Percentiles rank a stretch among this genome's conserved stretches.
These are phyloP conservation scores for Penaeus chinensis DNA, from an alignment of 1,140 invertebrate species.

Conservation along the genomic window DNA sequence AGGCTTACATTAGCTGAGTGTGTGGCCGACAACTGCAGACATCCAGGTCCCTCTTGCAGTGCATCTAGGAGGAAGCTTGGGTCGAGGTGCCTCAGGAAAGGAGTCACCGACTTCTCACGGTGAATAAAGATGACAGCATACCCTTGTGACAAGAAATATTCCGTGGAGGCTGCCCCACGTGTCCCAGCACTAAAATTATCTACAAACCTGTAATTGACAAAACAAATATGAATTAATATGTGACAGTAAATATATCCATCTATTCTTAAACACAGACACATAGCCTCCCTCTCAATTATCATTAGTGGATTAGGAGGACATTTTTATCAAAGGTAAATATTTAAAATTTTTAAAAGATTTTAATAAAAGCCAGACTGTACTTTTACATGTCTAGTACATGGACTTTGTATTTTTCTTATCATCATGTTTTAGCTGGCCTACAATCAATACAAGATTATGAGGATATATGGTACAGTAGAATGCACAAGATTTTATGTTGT, in stretches of 20 bases:
- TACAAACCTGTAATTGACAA: constrained; percentile 72
- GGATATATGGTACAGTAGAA: no score
- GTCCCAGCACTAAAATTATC: constrained; percentile 99
- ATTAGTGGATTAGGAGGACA: no score
- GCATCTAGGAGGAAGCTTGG: constrained; percentile 84
- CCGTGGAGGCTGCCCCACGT: constrained; percentile 91
- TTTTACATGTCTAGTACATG: no score
- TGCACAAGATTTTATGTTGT: no score
- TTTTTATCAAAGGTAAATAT: no score
- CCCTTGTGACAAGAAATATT: constrained; percentile 88
- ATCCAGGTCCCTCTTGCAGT: constrained; percentile 71
- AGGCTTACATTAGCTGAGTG: constrained; percentile 69
- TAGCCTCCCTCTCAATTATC: no score
- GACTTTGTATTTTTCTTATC: no score
- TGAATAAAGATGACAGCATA: constrained; percentile 77
- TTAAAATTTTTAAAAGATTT: no score
- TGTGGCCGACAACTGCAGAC: constrained; percentile 29
- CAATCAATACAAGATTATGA: no score
- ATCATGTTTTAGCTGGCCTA: no score
- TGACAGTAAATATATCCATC: not conserved
- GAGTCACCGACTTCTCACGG: constrained; percentile 83
- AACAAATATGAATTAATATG: constrained; percentile 6
- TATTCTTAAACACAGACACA: no score
- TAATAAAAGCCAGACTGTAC: no score
- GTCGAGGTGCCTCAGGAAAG: constrained; percentile 87